A percentile compares a stretch with the other conserved stretches of the same genome.
phyloP scores from a whole-genome alignment of 2,888 invertebrate species.

The Dexiosoma caninum region DNA sequence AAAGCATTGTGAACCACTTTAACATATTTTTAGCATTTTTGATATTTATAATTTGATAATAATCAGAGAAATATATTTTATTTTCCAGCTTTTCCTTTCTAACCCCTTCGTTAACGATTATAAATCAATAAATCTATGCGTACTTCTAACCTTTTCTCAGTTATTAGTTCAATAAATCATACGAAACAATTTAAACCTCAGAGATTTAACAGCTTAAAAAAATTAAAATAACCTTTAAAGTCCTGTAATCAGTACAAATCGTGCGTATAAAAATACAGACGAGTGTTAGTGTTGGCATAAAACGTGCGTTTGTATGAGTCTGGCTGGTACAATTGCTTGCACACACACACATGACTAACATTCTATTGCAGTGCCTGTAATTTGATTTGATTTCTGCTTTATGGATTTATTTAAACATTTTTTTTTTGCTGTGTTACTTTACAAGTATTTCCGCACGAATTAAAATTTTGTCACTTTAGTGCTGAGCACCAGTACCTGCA shows the following conservation, averaged over 20 bases:
- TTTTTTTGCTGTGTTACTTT: slow-evolving; percentile 22
- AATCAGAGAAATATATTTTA: too few species aligned
- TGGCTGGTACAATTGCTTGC: background rate
- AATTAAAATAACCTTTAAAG: slow-evolving; percentile 24
- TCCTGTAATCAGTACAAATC: slow-evolving; percentile 49
- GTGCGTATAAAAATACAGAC: slow-evolving; percentile 14
- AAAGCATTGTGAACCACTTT: too few species aligned
- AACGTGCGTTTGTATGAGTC: background rate
- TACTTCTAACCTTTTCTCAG: background rate
- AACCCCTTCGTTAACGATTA: background rate
- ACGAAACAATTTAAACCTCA: slow-evolving; percentile 51
- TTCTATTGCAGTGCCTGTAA: slow-evolving; percentile 48
- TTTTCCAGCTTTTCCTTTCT: too few species aligned
- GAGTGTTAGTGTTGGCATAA: background rate
- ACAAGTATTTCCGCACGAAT: slow-evolving; percentile 66
- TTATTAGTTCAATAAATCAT: slow-evolving; percentile 60
- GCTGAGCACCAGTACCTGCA: slow-evolving; percentile 24
- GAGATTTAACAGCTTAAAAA: slow-evolving; percentile 11
- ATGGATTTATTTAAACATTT: slow-evolving; percentile 18
- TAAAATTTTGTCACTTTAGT: slow-evolving; percentile 61
- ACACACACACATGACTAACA: slow-evolving; percentile 38
- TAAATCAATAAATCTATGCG: slow-evolving; percentile 25
- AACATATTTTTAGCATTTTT: too few species aligned
- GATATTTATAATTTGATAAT: too few species aligned
- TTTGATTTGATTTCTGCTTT: slow-evolving; percentile 27